Evolutionary conservation across 2,113 vertebrate species (phyloP).

Genomic region (Cyanoliseus patagonus): DNA sequence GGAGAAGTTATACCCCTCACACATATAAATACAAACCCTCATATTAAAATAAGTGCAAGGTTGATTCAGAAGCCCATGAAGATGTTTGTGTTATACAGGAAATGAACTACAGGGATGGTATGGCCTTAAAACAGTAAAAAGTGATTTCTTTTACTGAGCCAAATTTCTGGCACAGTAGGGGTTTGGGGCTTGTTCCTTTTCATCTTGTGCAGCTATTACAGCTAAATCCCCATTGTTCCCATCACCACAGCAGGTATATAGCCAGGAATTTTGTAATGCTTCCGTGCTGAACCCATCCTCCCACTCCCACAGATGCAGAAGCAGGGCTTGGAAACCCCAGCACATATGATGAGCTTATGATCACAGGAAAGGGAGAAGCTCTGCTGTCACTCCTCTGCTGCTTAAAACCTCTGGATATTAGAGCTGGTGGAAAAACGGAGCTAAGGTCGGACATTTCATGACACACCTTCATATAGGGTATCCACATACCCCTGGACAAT

Average conservation of each 20-base stretch:
- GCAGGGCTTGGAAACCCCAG: rapidly evolving
- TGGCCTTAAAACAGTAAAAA: neutral
- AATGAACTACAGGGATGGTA: neutral
- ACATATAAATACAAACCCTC: neutral
- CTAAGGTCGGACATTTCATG: neutral
- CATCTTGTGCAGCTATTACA: neutral
- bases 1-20: neutral
- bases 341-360: neutral
- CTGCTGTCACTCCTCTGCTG: neutral
- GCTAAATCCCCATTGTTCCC: neutral
- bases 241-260: neutral
- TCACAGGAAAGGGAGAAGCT: neutral
- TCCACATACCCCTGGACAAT: neutral
- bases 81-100: neutral
- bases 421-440: neutral
- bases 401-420: neutral
- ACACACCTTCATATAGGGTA: neutral
- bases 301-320: neutral
- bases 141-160: neutral
- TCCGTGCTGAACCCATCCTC: neutral
- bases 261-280: neutral
- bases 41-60: neutral
- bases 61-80: neutral
- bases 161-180: neutral
- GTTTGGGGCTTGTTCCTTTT: neutral